Percentiles rank a stretch among this genome's conserved stretches.
phyloP scores from a whole-genome alignment of 2,113 vertebrate genomes.

The Megaleporinus macrocephalus region DNA sequence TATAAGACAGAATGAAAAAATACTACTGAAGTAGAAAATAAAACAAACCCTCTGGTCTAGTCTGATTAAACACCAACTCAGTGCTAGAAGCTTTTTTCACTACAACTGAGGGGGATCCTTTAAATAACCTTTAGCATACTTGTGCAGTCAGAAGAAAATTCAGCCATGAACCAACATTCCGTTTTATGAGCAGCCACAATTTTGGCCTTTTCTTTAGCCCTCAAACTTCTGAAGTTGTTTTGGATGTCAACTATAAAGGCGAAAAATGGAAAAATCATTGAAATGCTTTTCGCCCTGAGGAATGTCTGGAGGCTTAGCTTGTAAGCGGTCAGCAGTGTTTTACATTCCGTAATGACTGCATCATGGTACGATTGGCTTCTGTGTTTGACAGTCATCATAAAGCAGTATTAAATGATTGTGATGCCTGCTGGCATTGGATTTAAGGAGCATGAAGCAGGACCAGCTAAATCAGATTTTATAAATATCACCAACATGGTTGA shows the following conservation, averaged over 20 bases:
- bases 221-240: conserved; percentile 45
- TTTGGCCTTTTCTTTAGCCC: conserved; percentile 15
- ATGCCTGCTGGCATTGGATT: conserved; percentile 26
- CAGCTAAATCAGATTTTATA: conserved; percentile 8
- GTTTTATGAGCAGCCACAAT: conserved; percentile 53
- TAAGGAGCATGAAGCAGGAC: conserved; percentile 2
- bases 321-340: conserved; percentile 40
- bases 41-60: not conserved
- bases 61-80: conserved; percentile 4
- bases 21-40: not conserved
- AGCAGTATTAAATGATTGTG: conserved; percentile 24
- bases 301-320: conserved; percentile 49
- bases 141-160: conserved; percentile 35
- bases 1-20: not conserved
- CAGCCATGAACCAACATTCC: conserved; percentile 45
- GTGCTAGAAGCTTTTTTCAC: conserved; percentile 30
- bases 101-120: conserved; percentile 16
- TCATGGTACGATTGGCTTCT: conserved; percentile 26
- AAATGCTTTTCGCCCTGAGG: conserved; percentile 35
- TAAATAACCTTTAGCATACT: conserved; percentile 47
- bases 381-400: conserved; percentile 36
- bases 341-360: conserved; percentile 40
- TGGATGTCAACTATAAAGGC: conserved; percentile 50
- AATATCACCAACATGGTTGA: conserved; percentile 10
- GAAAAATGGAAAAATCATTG: conserved; percentile 53